phyloP scores from a whole-genome alignment of 2,888 invertebrate species.

The Eubasilissa splendida region DNA sequence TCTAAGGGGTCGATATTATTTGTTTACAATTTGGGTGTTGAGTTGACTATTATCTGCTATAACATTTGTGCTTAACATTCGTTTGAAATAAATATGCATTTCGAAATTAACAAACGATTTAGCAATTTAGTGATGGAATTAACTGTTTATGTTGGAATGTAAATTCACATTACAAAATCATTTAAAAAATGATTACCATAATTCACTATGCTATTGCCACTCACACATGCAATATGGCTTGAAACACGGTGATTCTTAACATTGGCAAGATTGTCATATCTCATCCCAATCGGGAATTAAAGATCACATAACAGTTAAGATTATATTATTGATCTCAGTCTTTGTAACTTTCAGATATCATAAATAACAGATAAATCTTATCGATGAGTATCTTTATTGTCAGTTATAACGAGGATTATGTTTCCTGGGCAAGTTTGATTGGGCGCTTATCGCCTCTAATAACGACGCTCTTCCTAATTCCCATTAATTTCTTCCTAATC shows the following conservation, averaged over 20 bases:
- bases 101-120: too few species aligned
- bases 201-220: too few species aligned
- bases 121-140: too few species aligned
- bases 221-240: too few species aligned
- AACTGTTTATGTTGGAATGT: too few species aligned
- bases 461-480: conserved; percentile 36
- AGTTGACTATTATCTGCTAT: too few species aligned
- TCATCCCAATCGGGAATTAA: conserved; percentile 2
- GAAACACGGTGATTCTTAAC: not conserved
- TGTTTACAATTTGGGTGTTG: too few species aligned
- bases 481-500: conserved; percentile 44
- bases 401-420: conserved; percentile 32
- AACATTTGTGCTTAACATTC: too few species aligned
- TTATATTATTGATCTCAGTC: conserved; percentile 21
- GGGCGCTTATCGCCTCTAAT: conserved; percentile 30
- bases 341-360: conserved; percentile 15
- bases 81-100: too few species aligned
- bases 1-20: too few species aligned
- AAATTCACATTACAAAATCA: too few species aligned
- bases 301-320: conserved; percentile 23
- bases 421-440: conserved; percentile 25
- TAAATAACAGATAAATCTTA: conserved; percentile 27
- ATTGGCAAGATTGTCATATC: not conserved
- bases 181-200: too few species aligned
- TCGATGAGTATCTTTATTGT: conserved; percentile 25